Evolutionary conservation across 2,888 invertebrate species (phyloP).

Genomic region (Eupithecia insigniata): DNA sequence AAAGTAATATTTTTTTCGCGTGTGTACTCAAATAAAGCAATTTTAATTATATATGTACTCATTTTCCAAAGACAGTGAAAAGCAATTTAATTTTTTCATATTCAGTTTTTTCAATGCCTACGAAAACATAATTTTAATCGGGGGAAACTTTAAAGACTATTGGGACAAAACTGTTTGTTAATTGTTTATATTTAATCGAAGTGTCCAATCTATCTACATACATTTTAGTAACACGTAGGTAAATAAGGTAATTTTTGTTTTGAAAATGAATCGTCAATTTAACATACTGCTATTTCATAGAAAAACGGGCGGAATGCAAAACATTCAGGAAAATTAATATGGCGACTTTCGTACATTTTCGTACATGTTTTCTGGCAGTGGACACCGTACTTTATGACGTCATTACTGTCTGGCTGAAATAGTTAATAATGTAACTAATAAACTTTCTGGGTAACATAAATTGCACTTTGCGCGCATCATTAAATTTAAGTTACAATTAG

Average conservation of each 20-base stretch:
- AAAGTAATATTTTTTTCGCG: constrained; percentile 49
- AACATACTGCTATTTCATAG: constrained; percentile 1
- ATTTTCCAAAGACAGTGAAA: constrained; percentile 39
- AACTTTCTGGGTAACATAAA: background rate
- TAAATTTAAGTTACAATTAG: background rate
- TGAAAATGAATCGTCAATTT: constrained; percentile 10
- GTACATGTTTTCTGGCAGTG: constrained; percentile 16
- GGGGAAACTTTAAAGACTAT: too few relatives aligned
- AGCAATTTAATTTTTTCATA: constrained; percentile 28
- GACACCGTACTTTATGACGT: constrained; percentile 35
- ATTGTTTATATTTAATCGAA: too few relatives aligned
- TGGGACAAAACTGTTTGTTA: too few relatives aligned
- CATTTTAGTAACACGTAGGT: too few relatives aligned
- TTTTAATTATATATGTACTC: constrained; percentile 37
- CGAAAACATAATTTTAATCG: too few relatives aligned
- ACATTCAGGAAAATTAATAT: constrained; percentile 24
- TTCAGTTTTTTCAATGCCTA: too few relatives aligned
- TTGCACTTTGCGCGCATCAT: background rate
- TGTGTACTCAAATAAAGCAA: constrained; percentile 42
- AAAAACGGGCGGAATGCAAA: constrained; percentile 22
- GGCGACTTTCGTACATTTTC: constrained; percentile 19
- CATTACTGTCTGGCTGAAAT: constrained; percentile 16
- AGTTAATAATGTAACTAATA: background rate
- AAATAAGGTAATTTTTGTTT: background rate
- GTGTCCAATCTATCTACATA: too few relatives aligned